Base-by-base conservation (phyloP, 2,797 vertebrate species). In the Gadopsis marmoratus region DNA sequence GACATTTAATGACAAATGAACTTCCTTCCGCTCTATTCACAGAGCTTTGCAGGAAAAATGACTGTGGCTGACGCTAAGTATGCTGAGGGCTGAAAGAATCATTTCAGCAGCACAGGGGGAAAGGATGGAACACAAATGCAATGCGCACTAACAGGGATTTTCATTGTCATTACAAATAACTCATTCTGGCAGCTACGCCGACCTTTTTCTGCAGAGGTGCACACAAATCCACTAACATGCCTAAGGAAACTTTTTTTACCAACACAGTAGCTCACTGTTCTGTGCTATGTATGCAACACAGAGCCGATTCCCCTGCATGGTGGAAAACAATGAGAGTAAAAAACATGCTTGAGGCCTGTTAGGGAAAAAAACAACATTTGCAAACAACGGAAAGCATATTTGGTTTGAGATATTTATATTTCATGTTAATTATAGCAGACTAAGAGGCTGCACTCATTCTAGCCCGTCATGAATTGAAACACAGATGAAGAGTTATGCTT, bases 91-190 rank as follows among this genome's bases (percentile, higher is more conserved):
- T 85, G 75, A 78, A 74, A 73, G 66, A 82, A 47, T 81, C 10
- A 81, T 78, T 83, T 69, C 48, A 72, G 82, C 66, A 58, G 39
- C n/a, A 31, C 1, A 1, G 8, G 17, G 47, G 39, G 26, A 75
- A 51, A 56, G n/a, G 66, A 63, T 43, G 19, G 55, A 73, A 67
- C n/a, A 26, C 21, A 69, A 78, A 71, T 74, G 33, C 13, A 23
- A 78, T 12, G 71, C 19, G 31, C 73, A 69, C 68, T 62, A 75
- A 78, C 50, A 54, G 60, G 67, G 29, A 64, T 74, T 79, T 78
- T 82, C 59, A 86, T 83, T 82, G 80, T 85, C 74, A 60, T 71
- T 64, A 66, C 58, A 79, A 81, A 86, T 74, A 74, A 79, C 23
- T 61, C 58, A 51, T 43, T 78, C 61, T 80, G 78, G 81, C 82